These are phyloP conservation scores for Ceryle rudis DNA, from an alignment of 2,797 vertebrate species.

Conservation along the genomic window DNA sequence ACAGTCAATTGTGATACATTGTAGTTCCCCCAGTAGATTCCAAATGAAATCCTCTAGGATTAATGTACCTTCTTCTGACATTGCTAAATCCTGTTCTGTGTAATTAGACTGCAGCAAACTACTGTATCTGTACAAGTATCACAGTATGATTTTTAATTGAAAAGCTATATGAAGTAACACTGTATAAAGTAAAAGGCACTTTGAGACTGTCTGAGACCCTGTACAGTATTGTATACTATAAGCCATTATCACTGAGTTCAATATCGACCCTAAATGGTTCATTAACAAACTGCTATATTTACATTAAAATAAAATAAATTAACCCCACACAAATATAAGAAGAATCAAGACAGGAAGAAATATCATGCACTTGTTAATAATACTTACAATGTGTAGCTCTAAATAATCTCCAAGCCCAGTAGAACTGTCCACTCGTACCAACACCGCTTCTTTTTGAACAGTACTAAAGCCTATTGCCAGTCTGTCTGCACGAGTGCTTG, in stretches of 20 bases:
- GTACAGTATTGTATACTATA: not conserved
- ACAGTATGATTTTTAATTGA: not conserved
- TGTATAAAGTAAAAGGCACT: not conserved
- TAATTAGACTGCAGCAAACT: not conserved
- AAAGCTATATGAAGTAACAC: not conserved
- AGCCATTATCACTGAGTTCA: not conserved
- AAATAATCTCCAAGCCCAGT: conserved; percentile 96
- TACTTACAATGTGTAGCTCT: conserved; percentile 98
- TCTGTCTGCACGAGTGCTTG: conserved; percentile 96
- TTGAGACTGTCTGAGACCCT: not conserved
- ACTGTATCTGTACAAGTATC: not conserved
- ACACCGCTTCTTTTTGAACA: conserved; percentile 93
- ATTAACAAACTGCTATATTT: not conserved
- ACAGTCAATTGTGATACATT: not conserved
- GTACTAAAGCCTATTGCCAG: conserved; percentile 98
- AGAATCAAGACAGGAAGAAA: not conserved
- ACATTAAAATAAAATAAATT: not conserved
- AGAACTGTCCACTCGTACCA: conserved; percentile 97
- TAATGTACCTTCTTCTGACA: not conserved
- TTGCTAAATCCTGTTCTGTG: not conserved
- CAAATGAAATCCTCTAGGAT: conserved; percentile 30
- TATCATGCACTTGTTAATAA: not conserved
- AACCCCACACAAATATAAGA: accelerated
- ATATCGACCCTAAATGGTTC: not conserved
- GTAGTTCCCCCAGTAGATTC: conserved; percentile 6